A percentile compares a stretch with the other conserved stretches of the same genome.
These are phyloP conservation scores for Gobiocypris rarus DNA, from an alignment of 2,113 vertebrate genomes.

Conservation along the genomic window DNA sequence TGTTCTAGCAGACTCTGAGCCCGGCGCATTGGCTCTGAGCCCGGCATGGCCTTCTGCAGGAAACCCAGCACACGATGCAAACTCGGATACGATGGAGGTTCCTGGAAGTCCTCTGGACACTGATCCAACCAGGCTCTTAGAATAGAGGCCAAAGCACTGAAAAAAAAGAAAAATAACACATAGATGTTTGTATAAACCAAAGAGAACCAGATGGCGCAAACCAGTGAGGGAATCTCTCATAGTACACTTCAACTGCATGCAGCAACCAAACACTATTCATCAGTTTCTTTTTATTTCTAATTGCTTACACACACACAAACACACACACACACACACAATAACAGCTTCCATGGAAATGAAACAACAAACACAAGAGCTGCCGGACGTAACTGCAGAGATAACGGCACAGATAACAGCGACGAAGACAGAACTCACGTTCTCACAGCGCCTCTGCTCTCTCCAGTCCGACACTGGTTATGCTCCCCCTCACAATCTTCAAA, in stretches of 20 bases:
- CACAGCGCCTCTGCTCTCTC: slow-evolving; percentile 79
- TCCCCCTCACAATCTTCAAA: slow-evolving; percentile 74
- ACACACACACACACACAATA: neutral
- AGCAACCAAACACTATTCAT: neutral
- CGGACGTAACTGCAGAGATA: neutral
- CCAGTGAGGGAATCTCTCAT: slow-evolving; percentile 67
- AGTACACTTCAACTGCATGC: neutral
- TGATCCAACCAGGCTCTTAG: slow-evolving; percentile 92
- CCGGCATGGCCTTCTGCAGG: slow-evolving; percentile 81
- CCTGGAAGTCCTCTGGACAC: slow-evolving; percentile 91
- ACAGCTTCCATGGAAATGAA: slow-evolving; percentile 8
- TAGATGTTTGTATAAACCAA: neutral
- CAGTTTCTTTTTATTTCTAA: slow-evolving; percentile 15
- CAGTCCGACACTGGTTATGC: slow-evolving; percentile 63
- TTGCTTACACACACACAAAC: neutral
- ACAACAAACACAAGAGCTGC: slow-evolving; percentile 6
- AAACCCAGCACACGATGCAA: slow-evolving; percentile 84
- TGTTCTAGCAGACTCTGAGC: slow-evolving; percentile 87
- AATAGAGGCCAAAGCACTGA: slow-evolving; percentile 87
- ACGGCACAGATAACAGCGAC: neutral
- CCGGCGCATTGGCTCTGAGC: slow-evolving; percentile 83
- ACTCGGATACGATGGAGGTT: slow-evolving; percentile 84
- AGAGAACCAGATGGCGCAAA: neutral
- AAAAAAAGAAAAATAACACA: slow-evolving; percentile 29
- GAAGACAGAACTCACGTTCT: slow-evolving; percentile 81